Conservation (phyloP, 2,888 invertebrate genomes). For the Fragum fragum region DNA sequence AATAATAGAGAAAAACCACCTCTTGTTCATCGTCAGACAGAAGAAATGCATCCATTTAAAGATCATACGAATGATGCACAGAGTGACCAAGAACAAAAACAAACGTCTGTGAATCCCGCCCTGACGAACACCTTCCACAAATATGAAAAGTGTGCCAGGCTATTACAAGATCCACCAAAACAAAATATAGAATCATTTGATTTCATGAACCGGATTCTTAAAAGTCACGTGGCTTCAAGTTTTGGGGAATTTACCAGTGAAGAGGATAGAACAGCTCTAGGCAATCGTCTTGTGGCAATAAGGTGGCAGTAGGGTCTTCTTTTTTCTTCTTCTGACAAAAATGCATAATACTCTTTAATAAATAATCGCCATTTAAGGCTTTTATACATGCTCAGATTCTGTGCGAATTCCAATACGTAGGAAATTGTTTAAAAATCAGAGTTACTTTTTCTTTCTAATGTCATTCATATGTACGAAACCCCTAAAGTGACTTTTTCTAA, state of each 20-base stretch:
- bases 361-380: too few species aligned
- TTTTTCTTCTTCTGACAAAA: too few species aligned
- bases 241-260: conserved; percentile 20
- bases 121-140: conserved; percentile 1
- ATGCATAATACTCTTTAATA: too few species aligned
- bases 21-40: conserved; percentile 13
- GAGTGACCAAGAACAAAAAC: background rate
- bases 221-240: background rate
- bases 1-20: background rate
- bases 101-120: background rate
- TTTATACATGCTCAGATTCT: too few species aligned
- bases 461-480: too few species aligned
- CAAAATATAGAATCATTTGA: background rate
- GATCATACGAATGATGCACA: background rate
- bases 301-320: too few species aligned
- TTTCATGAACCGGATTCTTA: conserved; percentile 2
- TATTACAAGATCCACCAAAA: background rate
- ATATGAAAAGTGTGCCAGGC: background rate
- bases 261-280: conserved; percentile 61
- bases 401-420: too few species aligned
- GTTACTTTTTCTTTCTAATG: too few species aligned
- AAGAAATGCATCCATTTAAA: conserved; percentile 1
- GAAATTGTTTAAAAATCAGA: too few species aligned
- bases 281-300: conserved; percentile 58
- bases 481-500: too few species aligned